Base-by-base conservation (phyloP, 1,140 invertebrate species). In the Sipha flava region DNA sequence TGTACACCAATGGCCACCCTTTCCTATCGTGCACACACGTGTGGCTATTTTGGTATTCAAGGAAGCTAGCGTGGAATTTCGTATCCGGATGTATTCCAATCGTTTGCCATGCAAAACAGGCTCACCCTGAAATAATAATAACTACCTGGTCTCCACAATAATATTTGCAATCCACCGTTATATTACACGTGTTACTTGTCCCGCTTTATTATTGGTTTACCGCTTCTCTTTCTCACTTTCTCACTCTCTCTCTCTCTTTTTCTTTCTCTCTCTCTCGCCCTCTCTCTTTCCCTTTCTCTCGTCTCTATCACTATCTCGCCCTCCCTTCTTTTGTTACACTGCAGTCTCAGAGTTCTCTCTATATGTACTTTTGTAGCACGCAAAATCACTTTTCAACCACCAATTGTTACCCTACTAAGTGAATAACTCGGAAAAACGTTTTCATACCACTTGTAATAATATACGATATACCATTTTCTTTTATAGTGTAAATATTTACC, bases 41-140 rank as follows among this genome's bases (percentile, higher is more conserved):
- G 72, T 12, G 47, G 49, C 52, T 57, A 26, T 37, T 75, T 75
- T 75, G 31, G 72, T 75, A 75, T 75, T 75, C 72, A 75, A 75
- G 47, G 72, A 75, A 75, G 37, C 40, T 16, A 23, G 21, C 21
- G 23, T 23, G 6, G 37, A 43, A 68, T 68, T 75, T 40, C 52
- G 43, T 45, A 49, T 37, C n/a, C 43, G 70, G 72, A 23, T 23
- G n/a, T n/a, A 23, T 75, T 34, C 49, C 49, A 18, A 75, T 75
- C 72, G 72, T 75, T 75, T 75, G 49, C 72, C 49, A 75, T 75
- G 49, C 72, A 75, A 75, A 75, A 75, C 72, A 75, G 49, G 31
- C 49, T 12, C 72, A 12, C 9, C 34, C n/a, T 26, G 21, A 57
- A 75, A 75, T 75, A 75, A 75, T 57, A 75, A 75, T 57, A 75